Conservation (phyloP, 2,888 invertebrate species). For the Hypolimnas misippus region DNA sequence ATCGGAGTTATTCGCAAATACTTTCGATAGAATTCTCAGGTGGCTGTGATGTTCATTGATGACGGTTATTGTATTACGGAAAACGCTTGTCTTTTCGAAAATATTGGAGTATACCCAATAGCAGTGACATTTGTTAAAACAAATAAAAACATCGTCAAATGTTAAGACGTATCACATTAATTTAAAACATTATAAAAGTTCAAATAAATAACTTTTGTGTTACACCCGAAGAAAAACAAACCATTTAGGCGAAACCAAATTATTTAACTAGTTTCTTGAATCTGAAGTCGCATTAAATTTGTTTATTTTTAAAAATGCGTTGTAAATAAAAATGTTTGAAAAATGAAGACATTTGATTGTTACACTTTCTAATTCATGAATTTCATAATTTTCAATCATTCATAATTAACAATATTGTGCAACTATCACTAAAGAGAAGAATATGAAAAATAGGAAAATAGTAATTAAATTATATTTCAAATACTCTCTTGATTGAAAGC, state of each 20-base stretch:
- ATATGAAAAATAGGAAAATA: slow-evolving; percentile 32
- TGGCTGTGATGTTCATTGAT: slow-evolving; percentile 17
- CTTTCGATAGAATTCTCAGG: slow-evolving; percentile 42
- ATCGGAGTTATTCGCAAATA: slow-evolving; percentile 49
- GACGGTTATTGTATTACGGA: slow-evolving; percentile 9
- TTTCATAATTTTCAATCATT: too few species aligned
- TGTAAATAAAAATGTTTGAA: too few species aligned
- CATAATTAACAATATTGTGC: background rate
- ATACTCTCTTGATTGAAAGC: slow-evolving; percentile 66
- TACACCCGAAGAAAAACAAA: too few species aligned
- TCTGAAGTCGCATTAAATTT: too few species aligned
- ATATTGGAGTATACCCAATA: background rate
- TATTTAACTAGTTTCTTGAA: background rate
- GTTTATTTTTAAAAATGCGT: too few species aligned
- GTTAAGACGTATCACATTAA: too few species aligned
- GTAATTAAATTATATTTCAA: slow-evolving; percentile 49
- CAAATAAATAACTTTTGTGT: too few species aligned
- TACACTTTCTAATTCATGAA: background rate
- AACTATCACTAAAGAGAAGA: background rate
- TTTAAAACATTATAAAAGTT: too few species aligned
- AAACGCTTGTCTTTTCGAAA: background rate
- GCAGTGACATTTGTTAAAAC: too few species aligned
- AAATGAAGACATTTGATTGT: too few species aligned
- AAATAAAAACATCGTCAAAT: too few species aligned
- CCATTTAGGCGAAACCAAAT: too few species aligned